phyloP scores from a whole-genome alignment of 2,797 vertebrate genomes.

The Pygocentrus nattereri region DNA sequence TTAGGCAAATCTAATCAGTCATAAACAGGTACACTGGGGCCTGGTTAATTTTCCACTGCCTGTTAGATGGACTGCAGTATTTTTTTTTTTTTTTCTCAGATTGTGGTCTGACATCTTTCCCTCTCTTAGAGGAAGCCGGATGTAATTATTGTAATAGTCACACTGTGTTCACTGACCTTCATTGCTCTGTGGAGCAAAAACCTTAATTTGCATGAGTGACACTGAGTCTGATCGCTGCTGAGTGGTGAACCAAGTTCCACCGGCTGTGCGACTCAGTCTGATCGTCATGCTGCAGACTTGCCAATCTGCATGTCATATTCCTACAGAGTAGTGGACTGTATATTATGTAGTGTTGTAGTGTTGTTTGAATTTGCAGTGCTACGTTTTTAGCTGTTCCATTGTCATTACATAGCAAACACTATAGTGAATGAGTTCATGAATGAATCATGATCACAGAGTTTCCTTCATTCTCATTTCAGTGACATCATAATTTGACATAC shows the following conservation, averaged over 20 bases:
- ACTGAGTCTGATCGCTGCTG: conserved; percentile 50
- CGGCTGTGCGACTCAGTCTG: conserved; percentile 22
- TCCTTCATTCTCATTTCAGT: too few relatives aligned
- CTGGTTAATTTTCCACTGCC: conserved; percentile 36
- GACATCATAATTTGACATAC: too few relatives aligned
- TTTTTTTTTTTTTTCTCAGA: not conserved
- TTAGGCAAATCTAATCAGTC: not conserved
- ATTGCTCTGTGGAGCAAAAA: conserved; percentile 36
- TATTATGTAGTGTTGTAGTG: too few relatives aligned
- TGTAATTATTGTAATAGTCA: conserved; percentile 4
- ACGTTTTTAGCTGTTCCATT: too few relatives aligned
- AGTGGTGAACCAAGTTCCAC: conserved; percentile 26
- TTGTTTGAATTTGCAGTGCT: too few relatives aligned
- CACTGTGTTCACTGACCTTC: conserved; percentile 48
- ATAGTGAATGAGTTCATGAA: too few relatives aligned
- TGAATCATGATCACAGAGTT: too few relatives aligned
- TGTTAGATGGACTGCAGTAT: not conserved
- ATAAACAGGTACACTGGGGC: conserved; percentile 40
- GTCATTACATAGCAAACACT: too few relatives aligned
- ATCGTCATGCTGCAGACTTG: not conserved
- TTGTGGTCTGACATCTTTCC: not conserved
- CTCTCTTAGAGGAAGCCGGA: not conserved
- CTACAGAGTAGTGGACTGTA: too few relatives aligned
- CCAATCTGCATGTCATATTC: not conserved
- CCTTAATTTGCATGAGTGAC: conserved; percentile 62